Conservation (phyloP, 92 coral and sea anemone genomes). For the Nematostella vectensis region DNA sequence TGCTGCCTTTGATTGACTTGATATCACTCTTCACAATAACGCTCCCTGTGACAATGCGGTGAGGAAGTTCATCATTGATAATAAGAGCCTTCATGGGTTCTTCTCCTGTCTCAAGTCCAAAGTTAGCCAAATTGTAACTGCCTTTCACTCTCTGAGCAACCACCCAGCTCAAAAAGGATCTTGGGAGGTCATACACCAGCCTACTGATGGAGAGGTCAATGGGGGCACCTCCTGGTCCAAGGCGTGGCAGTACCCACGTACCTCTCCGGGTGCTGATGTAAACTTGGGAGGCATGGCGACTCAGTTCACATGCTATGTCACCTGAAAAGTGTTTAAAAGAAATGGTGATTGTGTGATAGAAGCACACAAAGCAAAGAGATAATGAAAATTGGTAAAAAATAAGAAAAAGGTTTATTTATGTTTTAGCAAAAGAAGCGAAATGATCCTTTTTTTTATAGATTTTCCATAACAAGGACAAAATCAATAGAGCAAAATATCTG, state of each 20-base stretch:
- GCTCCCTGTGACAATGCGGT: slow-evolving; percentile 73
- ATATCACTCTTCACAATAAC: slow-evolving; percentile 51
- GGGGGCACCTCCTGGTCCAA: slow-evolving; percentile 51
- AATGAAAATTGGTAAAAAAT: too few relatives aligned
- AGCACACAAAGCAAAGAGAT: too few relatives aligned
- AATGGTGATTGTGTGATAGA: too few relatives aligned
- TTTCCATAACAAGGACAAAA: too few relatives aligned
- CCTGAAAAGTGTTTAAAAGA: too few relatives aligned
- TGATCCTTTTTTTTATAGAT: too few relatives aligned
- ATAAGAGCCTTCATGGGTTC: slow-evolving; percentile 11
- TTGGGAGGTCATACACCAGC: slow-evolving; percentile 28
- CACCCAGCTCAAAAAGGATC: slow-evolving; percentile 9
- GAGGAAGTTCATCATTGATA: slow-evolving; percentile 77
- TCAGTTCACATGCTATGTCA: slow-evolving; percentile 85
- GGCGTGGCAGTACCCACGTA: slow-evolving; percentile 47
- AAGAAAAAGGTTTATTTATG: neutral
- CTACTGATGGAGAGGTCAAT: slow-evolving; percentile 21
- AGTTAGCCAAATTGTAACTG: slow-evolving; percentile 23
- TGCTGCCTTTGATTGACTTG: slow-evolving; percentile 27
- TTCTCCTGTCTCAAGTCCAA: slow-evolving; percentile 53
- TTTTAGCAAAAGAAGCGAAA: neutral
- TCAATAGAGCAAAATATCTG: too few relatives aligned
- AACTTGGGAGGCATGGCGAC: slow-evolving; percentile 77
- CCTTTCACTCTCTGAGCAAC: slow-evolving; percentile 11
- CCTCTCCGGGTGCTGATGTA: slow-evolving; percentile 76